Conservation (phyloP, 2,888 invertebrate species). For the Thelaira solivaga region DNA sequence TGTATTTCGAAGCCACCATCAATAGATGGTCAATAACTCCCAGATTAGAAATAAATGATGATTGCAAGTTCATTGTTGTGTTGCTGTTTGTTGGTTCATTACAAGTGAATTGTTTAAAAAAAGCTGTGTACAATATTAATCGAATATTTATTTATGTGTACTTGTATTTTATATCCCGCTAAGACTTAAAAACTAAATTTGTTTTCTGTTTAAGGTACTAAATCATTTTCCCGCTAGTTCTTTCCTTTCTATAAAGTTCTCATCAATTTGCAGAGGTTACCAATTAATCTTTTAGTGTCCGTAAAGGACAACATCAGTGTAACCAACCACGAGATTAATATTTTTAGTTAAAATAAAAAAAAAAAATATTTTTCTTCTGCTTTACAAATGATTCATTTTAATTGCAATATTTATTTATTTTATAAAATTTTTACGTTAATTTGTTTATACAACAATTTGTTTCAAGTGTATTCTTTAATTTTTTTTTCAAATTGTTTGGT, state of each 20-base stretch:
- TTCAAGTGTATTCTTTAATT: slow-evolving; percentile 31
- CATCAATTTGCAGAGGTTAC: slow-evolving; percentile 25
- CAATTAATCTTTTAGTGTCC: slow-evolving; percentile 49
- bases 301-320: slow-evolving; percentile 38
- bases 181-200: slow-evolving; percentile 53
- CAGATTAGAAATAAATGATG: slow-evolving; percentile 43
- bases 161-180: slow-evolving; percentile 59
- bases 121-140: slow-evolving; percentile 16
- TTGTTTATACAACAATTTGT: too few species aligned
- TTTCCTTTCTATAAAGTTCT: neutral
- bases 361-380: slow-evolving; percentile 2
- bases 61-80: slow-evolving; percentile 30
- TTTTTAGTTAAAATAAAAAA: neutral
- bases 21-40: slow-evolving; percentile 18
- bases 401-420: too few species aligned
- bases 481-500: slow-evolving; percentile 23
- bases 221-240: slow-evolving; percentile 12
- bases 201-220: neutral
- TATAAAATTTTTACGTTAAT: too few species aligned
- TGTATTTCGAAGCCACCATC: slow-evolving; percentile 1
- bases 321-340: neutral
- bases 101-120: slow-evolving; percentile 8
- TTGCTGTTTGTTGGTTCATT: slow-evolving; percentile 14
- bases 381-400: too few species aligned
- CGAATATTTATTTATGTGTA: slow-evolving; percentile 26